These are phyloP conservation scores for Linnaemya vulpina DNA, from an alignment of 2,888 invertebrate species.

Conservation along the genomic window DNA sequence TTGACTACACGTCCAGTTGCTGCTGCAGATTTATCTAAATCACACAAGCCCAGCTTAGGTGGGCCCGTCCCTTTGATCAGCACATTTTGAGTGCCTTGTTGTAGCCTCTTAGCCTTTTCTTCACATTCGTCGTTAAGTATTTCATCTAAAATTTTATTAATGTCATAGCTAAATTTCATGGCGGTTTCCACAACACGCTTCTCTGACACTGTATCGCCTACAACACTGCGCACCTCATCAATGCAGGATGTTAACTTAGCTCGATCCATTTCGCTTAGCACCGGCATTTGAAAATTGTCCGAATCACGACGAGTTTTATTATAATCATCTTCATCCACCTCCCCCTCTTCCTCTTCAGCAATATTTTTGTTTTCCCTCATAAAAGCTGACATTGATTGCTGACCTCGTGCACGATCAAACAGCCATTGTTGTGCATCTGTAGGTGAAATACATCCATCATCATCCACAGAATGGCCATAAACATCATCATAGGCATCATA, in stretches of 20 bases:
- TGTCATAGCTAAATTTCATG: constrained; percentile 88
- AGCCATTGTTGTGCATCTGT: constrained; percentile 93
- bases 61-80: constrained; percentile 38
- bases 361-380: constrained; percentile 87
- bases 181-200: constrained; percentile 89
- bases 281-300: constrained; percentile 83
- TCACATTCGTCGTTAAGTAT: constrained; percentile 85
- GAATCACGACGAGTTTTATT: constrained; percentile 81
- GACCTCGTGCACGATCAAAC: constrained; percentile 90
- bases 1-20: constrained; percentile 66
- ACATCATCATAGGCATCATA: constrained; percentile 90
- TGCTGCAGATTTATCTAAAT: constrained; percentile 39
- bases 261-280: constrained; percentile 87
- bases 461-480: constrained; percentile 97
- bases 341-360: constrained; percentile 88
- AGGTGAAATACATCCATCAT: constrained; percentile 95
- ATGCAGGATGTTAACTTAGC: constrained; percentile 92
- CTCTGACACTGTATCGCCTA: constrained; percentile 91
- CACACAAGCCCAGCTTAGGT: constrained; percentile 45
- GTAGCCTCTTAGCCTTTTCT: constrained; percentile 73
- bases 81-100: constrained; percentile 65
- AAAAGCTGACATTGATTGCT: constrained; percentile 89
- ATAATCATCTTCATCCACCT: constrained; percentile 83
- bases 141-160: constrained; percentile 88
- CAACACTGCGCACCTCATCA: constrained; percentile 90